phyloP scores from a whole-genome alignment of 2,113 vertebrate genomes.

The Hassar affinis region DNA sequence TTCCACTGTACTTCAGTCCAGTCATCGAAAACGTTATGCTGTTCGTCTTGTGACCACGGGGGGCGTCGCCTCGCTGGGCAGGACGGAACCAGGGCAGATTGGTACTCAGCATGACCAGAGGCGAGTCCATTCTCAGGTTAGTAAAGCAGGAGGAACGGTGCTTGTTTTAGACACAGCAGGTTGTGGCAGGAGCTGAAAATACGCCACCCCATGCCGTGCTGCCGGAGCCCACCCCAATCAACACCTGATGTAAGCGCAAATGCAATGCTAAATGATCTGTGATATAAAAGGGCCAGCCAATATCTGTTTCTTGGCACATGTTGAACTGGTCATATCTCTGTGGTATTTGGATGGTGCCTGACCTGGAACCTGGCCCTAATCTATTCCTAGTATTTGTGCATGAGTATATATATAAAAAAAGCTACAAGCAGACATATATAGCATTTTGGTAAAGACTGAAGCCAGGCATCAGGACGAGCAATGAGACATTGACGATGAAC shows the following conservation, averaged over 20 bases:
- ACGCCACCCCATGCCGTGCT: conserved; percentile 47
- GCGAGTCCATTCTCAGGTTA: conserved; percentile 61
- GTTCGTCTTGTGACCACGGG: conserved; percentile 29
- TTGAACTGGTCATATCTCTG: not conserved
- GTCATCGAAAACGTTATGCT: conserved; percentile 18
- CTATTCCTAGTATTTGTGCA: not conserved
- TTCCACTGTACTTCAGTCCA: not conserved
- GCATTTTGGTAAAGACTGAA: conserved; percentile 11
- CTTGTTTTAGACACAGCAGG: conserved; percentile 52
- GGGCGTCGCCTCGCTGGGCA: conserved; percentile 52
- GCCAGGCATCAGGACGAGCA: conserved; percentile 46
- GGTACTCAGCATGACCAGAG: conserved; percentile 66
- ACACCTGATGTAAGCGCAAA: conserved; percentile 34
- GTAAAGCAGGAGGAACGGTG: conserved; percentile 51
- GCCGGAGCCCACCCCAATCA: conserved; percentile 40
- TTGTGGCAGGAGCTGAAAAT: conserved; percentile 61
- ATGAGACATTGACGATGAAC: not conserved
- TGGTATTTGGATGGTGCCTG: conserved; percentile 7
- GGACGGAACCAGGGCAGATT: conserved; percentile 71
- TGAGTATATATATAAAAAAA: not conserved
- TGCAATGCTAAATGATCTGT: conserved; percentile 16
- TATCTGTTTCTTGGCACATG: not conserved
- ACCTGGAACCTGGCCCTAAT: not conserved
- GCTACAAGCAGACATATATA: not conserved
- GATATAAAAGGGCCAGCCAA: not conserved